phyloP scores from a whole-genome alignment of 2,797 vertebrate species.

The Chaenodraco wilsoni region DNA sequence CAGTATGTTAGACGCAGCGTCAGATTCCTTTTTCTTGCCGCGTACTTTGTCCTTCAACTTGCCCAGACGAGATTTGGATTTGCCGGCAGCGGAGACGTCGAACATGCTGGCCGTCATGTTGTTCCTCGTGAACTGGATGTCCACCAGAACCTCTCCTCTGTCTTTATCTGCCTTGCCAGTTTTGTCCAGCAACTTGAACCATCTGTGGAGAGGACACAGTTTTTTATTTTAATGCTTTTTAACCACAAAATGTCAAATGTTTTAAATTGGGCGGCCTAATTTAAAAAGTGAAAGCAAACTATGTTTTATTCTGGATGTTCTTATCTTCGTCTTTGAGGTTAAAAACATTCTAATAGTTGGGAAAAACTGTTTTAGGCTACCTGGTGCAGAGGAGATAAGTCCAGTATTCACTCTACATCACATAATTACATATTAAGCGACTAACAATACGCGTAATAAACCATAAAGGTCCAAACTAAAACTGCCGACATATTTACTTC shows the following conservation, averaged over 20 bases:
- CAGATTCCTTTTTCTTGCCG: conserved; percentile 88
- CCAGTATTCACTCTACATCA: not conserved
- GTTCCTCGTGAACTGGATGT: conserved; percentile 94
- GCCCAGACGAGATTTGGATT: conserved; percentile 89
- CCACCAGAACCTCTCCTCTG: conserved; percentile 92
- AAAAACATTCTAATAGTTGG: conserved; percentile 2
- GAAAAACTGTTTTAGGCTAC: too few species aligned
- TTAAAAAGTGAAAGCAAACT: too few species aligned
- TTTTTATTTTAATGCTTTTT: too few species aligned
- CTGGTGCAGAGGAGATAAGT: too few species aligned
- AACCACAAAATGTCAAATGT: too few species aligned
- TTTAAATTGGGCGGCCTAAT: too few species aligned
- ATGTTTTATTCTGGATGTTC: not conserved
- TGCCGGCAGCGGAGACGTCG: conserved; percentile 91
- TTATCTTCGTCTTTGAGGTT: not conserved
- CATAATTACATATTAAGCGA: too few species aligned
- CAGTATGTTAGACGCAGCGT: conserved; percentile 81
- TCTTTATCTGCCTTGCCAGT: conserved; percentile 92
- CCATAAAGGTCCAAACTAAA: too few species aligned
- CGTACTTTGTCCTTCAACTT: conserved; percentile 96
- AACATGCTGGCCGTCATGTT: conserved; percentile 98
- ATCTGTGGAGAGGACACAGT: conserved; percentile 77
- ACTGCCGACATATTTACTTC: too few species aligned
- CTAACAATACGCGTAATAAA: too few species aligned
- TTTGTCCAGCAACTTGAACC: conserved; percentile 92